Evolutionary conservation across 2,888 invertebrate genomes (phyloP), one percentile per base, ranked within the genome.

Genomic region (Trichopoda pennipes): DNA sequence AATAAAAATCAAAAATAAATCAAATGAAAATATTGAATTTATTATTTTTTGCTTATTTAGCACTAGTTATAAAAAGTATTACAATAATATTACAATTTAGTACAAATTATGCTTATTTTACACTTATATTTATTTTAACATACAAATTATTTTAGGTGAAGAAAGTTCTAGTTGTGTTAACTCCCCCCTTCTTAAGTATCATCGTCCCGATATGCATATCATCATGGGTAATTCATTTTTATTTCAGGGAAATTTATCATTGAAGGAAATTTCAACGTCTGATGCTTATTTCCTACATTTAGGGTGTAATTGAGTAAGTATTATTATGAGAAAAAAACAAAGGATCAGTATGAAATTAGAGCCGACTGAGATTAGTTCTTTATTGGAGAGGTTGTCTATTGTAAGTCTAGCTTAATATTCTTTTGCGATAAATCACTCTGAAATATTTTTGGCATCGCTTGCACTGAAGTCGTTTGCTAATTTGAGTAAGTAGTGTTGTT

Each of bases 181-280:
- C 47, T 17, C 9, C 47, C 47, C 47, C 47, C 47, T 47, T 17
- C 1, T 47, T n/a, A 47, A 47, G 47, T 3, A 47, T 47, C 17
- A 47, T 4, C 47, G 47, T 17, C 17, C 17, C 47, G 47, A 14
- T 44, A 44, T 44, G 2, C 16, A 44, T 6, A 12, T 2, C n/a
- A n/a, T 68, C 56, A 76, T 35, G 76, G 68, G n/a, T 76, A 60
- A 16, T 69, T 69, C 9, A 61, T 77, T 61, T 58, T 47, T 21
- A 63, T 32, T 28, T 60, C 58, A 28, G 28, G 28, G 28, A 28
- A 28, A 6, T 28, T 6, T 28, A 6, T 28, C 28, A 28, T 28
- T 28, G 28, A 6, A 28, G 28, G 28, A 28, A 28, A 3, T 28
- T 28, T 28, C 28, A 28, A 28, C 28, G 28, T 28, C 28, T 28